phyloP scores from a whole-genome alignment of 2,797 vertebrate species.

The Gila robusta region DNA sequence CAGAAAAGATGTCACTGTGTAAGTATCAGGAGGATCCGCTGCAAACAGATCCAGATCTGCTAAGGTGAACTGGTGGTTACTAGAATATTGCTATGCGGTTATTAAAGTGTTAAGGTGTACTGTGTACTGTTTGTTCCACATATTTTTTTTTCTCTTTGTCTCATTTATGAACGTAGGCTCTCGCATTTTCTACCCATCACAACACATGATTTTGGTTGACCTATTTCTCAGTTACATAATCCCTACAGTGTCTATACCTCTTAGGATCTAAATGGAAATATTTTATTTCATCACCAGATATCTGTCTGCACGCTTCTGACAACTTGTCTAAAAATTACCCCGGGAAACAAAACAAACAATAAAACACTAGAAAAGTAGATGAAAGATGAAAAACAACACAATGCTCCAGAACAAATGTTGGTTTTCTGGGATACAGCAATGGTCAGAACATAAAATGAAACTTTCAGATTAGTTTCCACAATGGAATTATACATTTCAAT shows the following conservation, averaged over 20 bases:
- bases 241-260: neutral
- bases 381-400: slow-evolving; percentile 18
- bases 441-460: neutral
- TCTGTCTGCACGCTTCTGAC: neutral
- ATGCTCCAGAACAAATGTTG: slow-evolving; percentile 11
- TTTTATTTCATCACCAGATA: slow-evolving; percentile 9
- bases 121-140: neutral
- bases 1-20: neutral
- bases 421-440: neutral
- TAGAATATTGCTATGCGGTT: neutral
- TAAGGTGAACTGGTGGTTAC: neutral
- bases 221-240: slow-evolving; percentile 40
- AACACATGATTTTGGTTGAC: neutral
- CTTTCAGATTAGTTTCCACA: neutral
- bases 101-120: neutral
- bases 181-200: neutral
- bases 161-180: slow-evolving; percentile 17
- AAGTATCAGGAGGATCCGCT: neutral
- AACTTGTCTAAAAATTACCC: slow-evolving; percentile 6
- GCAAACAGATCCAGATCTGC: neutral
- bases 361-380: slow-evolving; percentile 20
- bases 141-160: slow-evolving; percentile 16
- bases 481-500: slow-evolving; percentile 7
- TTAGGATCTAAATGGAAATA: slow-evolving; percentile 5
- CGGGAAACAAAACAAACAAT: neutral